Evolutionary conservation across 2,797 vertebrate genomes (phyloP).

Genomic region (Phataginus tetradactyla): DNA sequence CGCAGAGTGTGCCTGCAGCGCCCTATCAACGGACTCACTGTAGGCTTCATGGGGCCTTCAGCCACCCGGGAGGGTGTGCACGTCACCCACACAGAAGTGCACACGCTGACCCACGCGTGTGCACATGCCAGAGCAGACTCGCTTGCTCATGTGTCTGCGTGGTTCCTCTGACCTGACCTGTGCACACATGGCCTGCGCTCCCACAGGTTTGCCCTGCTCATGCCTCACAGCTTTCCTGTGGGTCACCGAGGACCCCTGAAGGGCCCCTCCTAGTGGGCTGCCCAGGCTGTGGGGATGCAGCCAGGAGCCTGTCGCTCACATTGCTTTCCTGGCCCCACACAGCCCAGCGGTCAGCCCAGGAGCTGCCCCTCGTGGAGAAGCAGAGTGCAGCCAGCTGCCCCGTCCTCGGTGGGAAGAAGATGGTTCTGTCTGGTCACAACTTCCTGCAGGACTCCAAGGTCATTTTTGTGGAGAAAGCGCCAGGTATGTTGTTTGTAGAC

Average conservation of each 20-base stretch:
- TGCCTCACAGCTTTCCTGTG: no score
- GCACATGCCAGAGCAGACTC: background rate
- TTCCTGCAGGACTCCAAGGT: slow-evolving; percentile 99
- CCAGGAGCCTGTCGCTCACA: fast-evolving
- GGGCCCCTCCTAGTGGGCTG: no score
- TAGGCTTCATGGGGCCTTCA: no score
- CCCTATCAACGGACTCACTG: no score
- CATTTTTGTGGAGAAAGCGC: slow-evolving; percentile 98
- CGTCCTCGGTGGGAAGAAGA: slow-evolving; percentile 93
- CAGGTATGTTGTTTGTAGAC: slow-evolving; percentile 89
- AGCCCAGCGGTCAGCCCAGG: slow-evolving; percentile 99
- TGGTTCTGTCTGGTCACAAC: slow-evolving; percentile 96
- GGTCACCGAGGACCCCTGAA: no score
- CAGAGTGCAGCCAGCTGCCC: slow-evolving; percentile 94
- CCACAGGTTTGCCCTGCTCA: no score
- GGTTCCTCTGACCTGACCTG: no score
- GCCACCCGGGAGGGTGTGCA: no score
- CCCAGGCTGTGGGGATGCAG: no score
- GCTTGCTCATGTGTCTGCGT: no score
- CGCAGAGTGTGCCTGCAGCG: background rate
- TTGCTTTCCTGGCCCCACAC: background rate
- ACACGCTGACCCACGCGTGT: fast-evolving
- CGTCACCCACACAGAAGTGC: background rate
- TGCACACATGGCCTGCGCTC: no score
- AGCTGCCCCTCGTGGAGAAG: slow-evolving; percentile 98